A percentile compares a stretch with the other conserved stretches of the same genome.
Evolutionary conservation across 2,113 vertebrate genomes (phyloP).

Genomic region (Camelus bactrianus): DNA sequence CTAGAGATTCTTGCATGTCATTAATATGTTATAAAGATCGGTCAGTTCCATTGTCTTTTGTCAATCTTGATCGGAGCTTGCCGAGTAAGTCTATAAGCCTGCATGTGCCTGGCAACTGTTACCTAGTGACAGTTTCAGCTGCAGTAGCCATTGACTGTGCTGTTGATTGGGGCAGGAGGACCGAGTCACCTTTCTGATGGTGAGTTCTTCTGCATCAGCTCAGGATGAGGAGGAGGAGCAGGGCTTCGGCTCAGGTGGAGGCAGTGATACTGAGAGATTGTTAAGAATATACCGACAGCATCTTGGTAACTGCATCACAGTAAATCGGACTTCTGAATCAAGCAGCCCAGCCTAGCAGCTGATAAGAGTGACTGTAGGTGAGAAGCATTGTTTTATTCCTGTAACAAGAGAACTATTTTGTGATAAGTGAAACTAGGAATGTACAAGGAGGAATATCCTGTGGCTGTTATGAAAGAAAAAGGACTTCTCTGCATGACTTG

Average conservation of each 20-base stretch:
- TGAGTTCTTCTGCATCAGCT: slow-evolving; percentile 86
- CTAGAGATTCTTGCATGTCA: slow-evolving; percentile 41
- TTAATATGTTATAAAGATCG: slow-evolving; percentile 64
- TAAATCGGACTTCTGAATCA: slow-evolving; percentile 71
- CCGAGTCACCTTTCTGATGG: slow-evolving; percentile 90
- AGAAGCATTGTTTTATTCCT: slow-evolving; percentile 78
- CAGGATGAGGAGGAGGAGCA: slow-evolving; percentile 81
- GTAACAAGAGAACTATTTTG: slow-evolving; percentile 68
- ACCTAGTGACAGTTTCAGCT: slow-evolving; percentile 90
- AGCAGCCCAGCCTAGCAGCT: slow-evolving; percentile 74
- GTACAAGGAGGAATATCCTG: slow-evolving; percentile 72
- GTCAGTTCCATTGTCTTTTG: slow-evolving; percentile 85
- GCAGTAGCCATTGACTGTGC: slow-evolving; percentile 89
- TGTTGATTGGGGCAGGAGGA: slow-evolving; percentile 86
- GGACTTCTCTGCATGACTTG: slow-evolving; percentile 79
- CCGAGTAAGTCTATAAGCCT: slow-evolving; percentile 88
- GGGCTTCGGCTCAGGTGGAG: slow-evolving; percentile 92
- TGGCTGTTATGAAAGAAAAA: slow-evolving; percentile 79
- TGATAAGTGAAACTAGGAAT: slow-evolving; percentile 70
- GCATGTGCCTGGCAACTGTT: slow-evolving; percentile 92
- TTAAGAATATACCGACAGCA: slow-evolving; percentile 84
- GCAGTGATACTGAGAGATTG: slow-evolving; percentile 80
- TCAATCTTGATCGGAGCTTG: slow-evolving; percentile 88
- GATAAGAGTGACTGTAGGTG: slow-evolving; percentile 82
- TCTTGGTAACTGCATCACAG: slow-evolving; percentile 80